Percentiles rank a stretch among this genome's conserved stretches.
Evolutionary conservation across 2,888 invertebrate species (phyloP).

Genomic region (Balanococcus diminutus): DNA sequence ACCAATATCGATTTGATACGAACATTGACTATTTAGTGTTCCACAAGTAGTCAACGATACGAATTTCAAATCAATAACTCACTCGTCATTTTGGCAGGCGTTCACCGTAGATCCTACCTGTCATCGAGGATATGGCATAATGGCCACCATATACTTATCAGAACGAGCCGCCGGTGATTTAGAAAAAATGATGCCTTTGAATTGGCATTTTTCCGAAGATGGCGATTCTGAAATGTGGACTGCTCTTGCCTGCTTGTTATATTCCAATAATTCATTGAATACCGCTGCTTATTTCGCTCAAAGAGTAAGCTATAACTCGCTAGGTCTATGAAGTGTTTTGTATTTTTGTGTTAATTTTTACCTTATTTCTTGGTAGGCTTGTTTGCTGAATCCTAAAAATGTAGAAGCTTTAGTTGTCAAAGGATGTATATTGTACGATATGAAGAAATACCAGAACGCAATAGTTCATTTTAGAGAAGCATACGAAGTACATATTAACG

Average conservation of each 20-base stretch:
- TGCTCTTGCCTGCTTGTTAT: constrained; percentile 74
- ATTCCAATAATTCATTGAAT: constrained; percentile 69
- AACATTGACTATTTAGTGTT: too few relatives aligned
- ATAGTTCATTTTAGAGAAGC: constrained; percentile 72
- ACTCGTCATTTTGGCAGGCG: constrained; percentile 61
- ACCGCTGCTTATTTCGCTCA: constrained; percentile 76
- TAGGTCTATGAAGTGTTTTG: not conserved
- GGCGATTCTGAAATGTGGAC: constrained; percentile 74
- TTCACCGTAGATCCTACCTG: constrained; percentile 66
- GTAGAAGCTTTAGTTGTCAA: constrained; percentile 77
- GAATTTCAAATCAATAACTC: too few relatives aligned
- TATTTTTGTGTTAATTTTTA: not conserved
- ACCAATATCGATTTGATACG: too few relatives aligned
- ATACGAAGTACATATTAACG: constrained; percentile 63
- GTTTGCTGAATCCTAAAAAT: constrained; percentile 69
- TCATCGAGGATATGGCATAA: constrained; percentile 69
- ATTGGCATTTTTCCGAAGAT: constrained; percentile 51
- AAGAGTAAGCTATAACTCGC: constrained; percentile 63
- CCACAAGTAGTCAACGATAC: not conserved
- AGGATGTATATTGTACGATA: constrained; percentile 71
- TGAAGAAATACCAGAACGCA: constrained; percentile 72
- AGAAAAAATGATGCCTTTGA: constrained; percentile 67
- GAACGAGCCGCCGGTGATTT: constrained; percentile 68
- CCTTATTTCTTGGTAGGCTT: constrained; percentile 63
- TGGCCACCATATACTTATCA: constrained; percentile 68